Percentiles rank a stretch among this genome's conserved stretches.
Evolutionary conservation across 2,888 invertebrate genomes (phyloP).

Genomic region (Ormia ochracea): DNA sequence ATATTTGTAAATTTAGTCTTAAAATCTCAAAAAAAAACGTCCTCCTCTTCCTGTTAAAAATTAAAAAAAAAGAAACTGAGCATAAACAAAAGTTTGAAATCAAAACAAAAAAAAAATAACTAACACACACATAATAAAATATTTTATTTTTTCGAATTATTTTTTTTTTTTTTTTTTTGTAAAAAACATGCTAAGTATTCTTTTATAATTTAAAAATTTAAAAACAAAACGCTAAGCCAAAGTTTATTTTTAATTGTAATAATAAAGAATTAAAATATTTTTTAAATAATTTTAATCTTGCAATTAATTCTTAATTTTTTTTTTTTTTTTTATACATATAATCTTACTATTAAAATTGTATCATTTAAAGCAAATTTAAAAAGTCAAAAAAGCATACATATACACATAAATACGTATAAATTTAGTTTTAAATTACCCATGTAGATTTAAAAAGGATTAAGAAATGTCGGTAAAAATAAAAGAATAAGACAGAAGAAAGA

Average conservation of each 20-base stretch:
- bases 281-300: slow-evolving; percentile 32
- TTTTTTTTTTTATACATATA: slow-evolving; percentile 34
- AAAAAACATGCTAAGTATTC: slow-evolving; percentile 42
- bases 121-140: slow-evolving; percentile 42
- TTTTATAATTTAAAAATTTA: slow-evolving; percentile 59
- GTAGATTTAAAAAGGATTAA: slow-evolving; percentile 52
- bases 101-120: slow-evolving; percentile 5
- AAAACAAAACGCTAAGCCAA: slow-evolving; percentile 69
- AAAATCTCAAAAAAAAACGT: slow-evolving; percentile 52
- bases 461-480: slow-evolving; percentile 52
- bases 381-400: slow-evolving; percentile 17
- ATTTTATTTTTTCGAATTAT: slow-evolving; percentile 54
- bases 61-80: slow-evolving; percentile 17
- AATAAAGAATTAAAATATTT: slow-evolving; percentile 49
- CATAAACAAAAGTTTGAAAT: slow-evolving; percentile 41
- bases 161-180: slow-evolving; percentile 47
- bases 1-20: slow-evolving; percentile 57
- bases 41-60: slow-evolving; percentile 58
- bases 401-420: slow-evolving; percentile 22
- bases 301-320: slow-evolving; percentile 14
- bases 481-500: slow-evolving; percentile 57
- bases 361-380: slow-evolving; percentile 24
- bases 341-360: slow-evolving; percentile 34
- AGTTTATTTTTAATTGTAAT: slow-evolving; percentile 70
- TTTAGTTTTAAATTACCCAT: slow-evolving; percentile 46